Percentiles rank a stretch among this genome's conserved stretches.
These are phyloP conservation scores for Conger conger DNA, from an alignment of 2,113 vertebrate species.

Conservation along the genomic window DNA sequence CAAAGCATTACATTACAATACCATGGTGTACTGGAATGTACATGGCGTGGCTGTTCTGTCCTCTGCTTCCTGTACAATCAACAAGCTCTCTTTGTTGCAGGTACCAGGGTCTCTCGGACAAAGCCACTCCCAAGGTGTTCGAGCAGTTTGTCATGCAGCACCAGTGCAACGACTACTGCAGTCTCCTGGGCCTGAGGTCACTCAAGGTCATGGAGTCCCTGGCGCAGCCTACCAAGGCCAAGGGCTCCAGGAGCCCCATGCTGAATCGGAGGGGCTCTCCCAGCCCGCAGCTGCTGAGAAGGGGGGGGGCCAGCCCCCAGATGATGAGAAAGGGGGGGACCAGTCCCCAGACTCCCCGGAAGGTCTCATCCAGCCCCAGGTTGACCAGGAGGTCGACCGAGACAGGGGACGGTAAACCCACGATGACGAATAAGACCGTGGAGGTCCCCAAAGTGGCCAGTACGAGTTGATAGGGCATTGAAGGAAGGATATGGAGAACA, in stretches of 20 bases:
- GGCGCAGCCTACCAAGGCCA: conserved; percentile 73
- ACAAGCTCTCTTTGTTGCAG: conserved; percentile 62
- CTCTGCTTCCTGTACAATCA: neutral
- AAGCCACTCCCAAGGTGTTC: conserved; percentile 77
- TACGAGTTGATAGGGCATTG: conserved; percentile 55
- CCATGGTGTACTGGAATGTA: neutral
- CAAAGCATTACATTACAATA: neutral
- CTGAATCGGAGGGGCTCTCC: conserved; percentile 79
- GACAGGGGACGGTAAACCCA: conserved; percentile 51
- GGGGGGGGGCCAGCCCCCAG: conserved; percentile 82
- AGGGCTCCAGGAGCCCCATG: conserved; percentile 85
- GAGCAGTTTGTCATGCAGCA: conserved; percentile 82
- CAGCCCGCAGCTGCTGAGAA: conserved; percentile 87
- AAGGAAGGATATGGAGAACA: neutral
- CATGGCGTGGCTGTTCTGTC: no score
- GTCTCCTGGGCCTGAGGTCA: conserved; percentile 76
- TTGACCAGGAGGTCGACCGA: conserved; percentile 70
- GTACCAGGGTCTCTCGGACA: conserved; percentile 90
- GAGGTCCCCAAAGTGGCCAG: conserved; percentile 58
- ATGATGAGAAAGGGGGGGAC: conserved; percentile 76
- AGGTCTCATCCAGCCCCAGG: conserved; percentile 75
- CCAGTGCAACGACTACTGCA: conserved; percentile 87
- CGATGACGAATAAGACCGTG: conserved; percentile 56
- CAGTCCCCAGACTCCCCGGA: conserved; percentile 81
- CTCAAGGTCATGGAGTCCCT: conserved; percentile 74